These are phyloP conservation scores for Salminus brasiliensis DNA, from an alignment of 2,113 vertebrate genomes.

Conservation along the genomic window DNA sequence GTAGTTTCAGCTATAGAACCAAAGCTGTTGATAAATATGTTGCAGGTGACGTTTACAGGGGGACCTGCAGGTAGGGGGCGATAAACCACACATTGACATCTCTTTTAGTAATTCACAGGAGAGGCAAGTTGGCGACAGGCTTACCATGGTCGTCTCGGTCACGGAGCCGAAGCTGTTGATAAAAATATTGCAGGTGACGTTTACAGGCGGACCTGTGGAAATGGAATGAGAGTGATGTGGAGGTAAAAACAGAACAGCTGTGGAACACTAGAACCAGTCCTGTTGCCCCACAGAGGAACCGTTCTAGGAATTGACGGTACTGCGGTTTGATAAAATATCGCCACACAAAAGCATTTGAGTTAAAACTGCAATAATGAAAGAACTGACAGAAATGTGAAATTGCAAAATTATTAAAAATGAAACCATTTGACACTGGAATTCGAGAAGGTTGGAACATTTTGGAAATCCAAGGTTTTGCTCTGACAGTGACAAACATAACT, in stretches of 20 bases:
- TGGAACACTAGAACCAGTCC: too few relatives aligned
- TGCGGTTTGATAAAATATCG: too few relatives aligned
- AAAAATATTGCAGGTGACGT: constrained; percentile 99
- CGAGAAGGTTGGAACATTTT: too few relatives aligned
- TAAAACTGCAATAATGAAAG: too few relatives aligned
- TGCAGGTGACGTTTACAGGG: constrained; percentile 99
- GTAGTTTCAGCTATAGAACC: constrained; percentile 99
- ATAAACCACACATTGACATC: constrained; percentile 92
- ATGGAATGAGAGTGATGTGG: constrained; percentile 86
- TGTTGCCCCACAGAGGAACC: too few relatives aligned
- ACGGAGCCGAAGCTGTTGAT: constrained; percentile 99
- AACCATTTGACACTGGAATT: too few relatives aligned
- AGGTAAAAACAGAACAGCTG: not conserved
- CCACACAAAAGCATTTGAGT: too few relatives aligned
- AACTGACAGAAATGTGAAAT: too few relatives aligned
- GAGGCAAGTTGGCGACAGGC: constrained; percentile 75
- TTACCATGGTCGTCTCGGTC: constrained; percentile 97
- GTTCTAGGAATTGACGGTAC: too few relatives aligned
- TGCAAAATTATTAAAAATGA: too few relatives aligned
- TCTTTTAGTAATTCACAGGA: constrained; percentile 75
- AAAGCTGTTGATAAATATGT: constrained; percentile 99
- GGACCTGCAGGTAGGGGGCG: constrained; percentile 93
- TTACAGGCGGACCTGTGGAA: constrained; percentile 94
- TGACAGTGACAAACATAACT: too few relatives aligned
- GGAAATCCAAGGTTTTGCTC: too few relatives aligned